Conservation (phyloP, 2,113 vertebrate genomes). For the Phrynosoma blainvillii region DNA sequence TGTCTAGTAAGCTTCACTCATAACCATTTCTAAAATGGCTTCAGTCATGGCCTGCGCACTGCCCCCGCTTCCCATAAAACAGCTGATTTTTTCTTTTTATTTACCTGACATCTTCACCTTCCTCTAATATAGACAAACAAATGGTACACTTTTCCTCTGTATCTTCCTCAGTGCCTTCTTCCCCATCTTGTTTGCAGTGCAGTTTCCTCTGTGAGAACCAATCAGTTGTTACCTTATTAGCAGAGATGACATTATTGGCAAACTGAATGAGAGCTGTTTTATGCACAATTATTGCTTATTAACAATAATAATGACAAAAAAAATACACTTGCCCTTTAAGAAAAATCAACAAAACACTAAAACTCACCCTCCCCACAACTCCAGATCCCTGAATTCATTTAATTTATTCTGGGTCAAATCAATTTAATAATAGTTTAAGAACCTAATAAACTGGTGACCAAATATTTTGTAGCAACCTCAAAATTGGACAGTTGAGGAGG, state of each 20-base stretch:
- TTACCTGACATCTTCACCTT: conserved; percentile 99
- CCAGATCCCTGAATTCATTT: neutral
- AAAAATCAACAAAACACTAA: neutral
- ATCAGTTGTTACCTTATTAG: conserved; percentile 90
- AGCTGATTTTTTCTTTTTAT: neutral
- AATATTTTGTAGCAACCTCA: too few species aligned
- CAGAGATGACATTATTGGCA: conserved; percentile 88
- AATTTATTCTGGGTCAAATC: too few species aligned
- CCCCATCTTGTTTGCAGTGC: conserved; percentile 95
- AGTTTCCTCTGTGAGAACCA: conserved; percentile 97
- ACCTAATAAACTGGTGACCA: neutral
- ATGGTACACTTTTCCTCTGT: conserved; percentile 99
- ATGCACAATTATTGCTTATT: conserved; percentile 60
- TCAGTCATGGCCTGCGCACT: neutral
- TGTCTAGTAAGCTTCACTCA: too few species aligned
- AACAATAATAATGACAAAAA: conserved; percentile 19
- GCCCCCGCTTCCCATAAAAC: neutral
- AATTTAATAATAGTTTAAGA: neutral
- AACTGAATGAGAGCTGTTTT: conserved; percentile 77
- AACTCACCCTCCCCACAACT: too few species aligned
- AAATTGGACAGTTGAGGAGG: neutral
- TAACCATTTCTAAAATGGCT: neutral
- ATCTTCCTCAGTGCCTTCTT: conserved; percentile 95
- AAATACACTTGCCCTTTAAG: too few species aligned
- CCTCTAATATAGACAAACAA: conserved; percentile 98